phyloP scores from a whole-genome alignment of 2,113 vertebrate genomes.

The Spea bombifrons region DNA sequence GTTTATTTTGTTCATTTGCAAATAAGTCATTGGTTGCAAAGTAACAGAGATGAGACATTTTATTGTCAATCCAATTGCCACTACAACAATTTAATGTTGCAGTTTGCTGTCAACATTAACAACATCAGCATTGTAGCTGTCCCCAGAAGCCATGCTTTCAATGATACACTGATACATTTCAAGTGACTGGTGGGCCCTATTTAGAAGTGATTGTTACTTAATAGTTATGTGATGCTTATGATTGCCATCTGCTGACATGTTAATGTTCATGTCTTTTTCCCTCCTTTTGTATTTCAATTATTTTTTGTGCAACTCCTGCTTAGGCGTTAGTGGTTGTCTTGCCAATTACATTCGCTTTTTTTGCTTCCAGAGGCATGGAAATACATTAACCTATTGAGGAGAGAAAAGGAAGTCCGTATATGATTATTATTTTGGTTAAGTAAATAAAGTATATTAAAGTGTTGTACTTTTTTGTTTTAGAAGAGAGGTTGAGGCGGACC shows the following conservation, averaged over 20 bases:
- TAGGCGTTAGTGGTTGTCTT: constrained; percentile 10
- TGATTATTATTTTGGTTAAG: no score
- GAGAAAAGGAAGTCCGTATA: neutral
- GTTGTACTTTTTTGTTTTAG: no score
- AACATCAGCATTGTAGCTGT: constrained; percentile 30
- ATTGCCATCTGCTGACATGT: constrained; percentile 42
- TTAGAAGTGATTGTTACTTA: constrained; percentile 40
- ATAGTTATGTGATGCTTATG: constrained; percentile 38
- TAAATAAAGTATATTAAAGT: no score
- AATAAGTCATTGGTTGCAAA: constrained; percentile 20
- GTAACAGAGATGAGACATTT: constrained; percentile 30
- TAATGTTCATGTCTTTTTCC: constrained; percentile 39
- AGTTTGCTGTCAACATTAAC: constrained; percentile 36
- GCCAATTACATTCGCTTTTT: neutral
- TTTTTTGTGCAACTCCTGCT: constrained; percentile 24
- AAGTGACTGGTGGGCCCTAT: constrained; percentile 23
- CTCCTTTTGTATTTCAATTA: constrained; percentile 39
- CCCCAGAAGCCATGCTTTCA: constrained; percentile 35
- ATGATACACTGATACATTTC: constrained; percentile 38
- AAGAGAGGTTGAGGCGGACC: no score
- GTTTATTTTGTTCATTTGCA: constrained; percentile 11
- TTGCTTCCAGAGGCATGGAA: neutral
- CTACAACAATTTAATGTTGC: constrained; percentile 41
- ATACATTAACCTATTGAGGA: neutral
- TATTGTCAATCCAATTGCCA: constrained; percentile 37